Base-by-base conservation (phyloP, 2,888 invertebrate species). In the Herminia tarsipennalis region DNA sequence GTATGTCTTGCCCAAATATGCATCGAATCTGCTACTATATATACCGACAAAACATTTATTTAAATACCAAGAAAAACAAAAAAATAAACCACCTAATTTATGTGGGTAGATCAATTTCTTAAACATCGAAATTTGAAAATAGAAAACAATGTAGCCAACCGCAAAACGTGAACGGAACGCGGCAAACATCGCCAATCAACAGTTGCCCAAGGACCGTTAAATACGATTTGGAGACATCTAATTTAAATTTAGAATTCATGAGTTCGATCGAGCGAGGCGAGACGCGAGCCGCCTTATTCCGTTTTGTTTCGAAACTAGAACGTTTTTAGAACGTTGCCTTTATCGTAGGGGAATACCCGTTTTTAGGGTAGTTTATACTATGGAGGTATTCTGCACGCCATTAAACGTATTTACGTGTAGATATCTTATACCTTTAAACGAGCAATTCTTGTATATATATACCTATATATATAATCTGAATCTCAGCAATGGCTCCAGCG, bases 231-330 rank as follows among this genome's bases (percentile, higher is more conserved):
- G 73, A 76, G 74, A 76, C 76, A 76, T 71, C 77, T 77, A 78
- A 82, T 83, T 83, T 78, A 76, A 83, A 83, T 81, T 78, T 78
- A 70, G 77, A 78, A 80, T 76, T 73, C 71, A 72, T 68, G 76
- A 69, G 79, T 76, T 78, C 79, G 77, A 80, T 81, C 77, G 80
- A 76, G 75, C 74, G 73, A 48, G 54, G 60, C 60, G 59, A 62
- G 57, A 48, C 58, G 66, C 50, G 57, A 44, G 61, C 35, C 28
- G 49, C 40, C 42, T 47, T 52, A 60, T 66, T 66, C 64, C 57
- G 53, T 49, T 59, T 56, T 56, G 48, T 51, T 35, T 35, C 44
- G 52, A 43, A 59, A 65, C 63, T 51, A 58, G 43, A 58, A 57
- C 45, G 46, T 45, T 56, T 40, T 53, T 39, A 29, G 43, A 25